These are phyloP conservation scores for Myocastor coypus DNA, from an alignment of 2,113 vertebrate species.

Conservation along the genomic window DNA sequence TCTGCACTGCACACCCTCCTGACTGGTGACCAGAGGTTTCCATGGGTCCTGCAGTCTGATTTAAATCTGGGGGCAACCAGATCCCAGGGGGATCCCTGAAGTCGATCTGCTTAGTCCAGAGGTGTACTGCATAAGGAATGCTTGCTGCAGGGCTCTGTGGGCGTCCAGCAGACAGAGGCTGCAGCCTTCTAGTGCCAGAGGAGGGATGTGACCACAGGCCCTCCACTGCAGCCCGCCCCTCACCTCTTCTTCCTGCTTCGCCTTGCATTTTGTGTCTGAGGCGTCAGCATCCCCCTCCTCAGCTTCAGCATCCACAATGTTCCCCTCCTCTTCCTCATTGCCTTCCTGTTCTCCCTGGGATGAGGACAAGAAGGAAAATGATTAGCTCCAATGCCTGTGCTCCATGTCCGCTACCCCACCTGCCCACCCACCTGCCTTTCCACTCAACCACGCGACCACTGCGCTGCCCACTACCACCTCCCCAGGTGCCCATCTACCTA, in stretches of 20 bases:
- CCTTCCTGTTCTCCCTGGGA: conserved; percentile 79
- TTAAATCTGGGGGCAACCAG: background rate
- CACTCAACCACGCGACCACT: too few relatives aligned
- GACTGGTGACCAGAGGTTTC: background rate
- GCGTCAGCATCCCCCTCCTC: conserved; percentile 97
- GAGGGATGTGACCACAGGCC: background rate
- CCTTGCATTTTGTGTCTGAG: conserved; percentile 90
- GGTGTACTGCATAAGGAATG: background rate
- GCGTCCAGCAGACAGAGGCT: background rate
- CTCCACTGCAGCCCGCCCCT: background rate
- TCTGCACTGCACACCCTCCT: background rate
- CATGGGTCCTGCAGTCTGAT: background rate
- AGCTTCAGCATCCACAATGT: conserved; percentile 91
- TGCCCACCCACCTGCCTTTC: too few relatives aligned
- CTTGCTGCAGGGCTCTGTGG: background rate
- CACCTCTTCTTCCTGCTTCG: conserved; percentile 96
- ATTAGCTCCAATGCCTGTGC: background rate
- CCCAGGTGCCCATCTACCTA: background rate
- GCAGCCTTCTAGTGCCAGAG: rapidly evolving
- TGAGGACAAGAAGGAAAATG: background rate
- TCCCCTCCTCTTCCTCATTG: conserved; percentile 86
- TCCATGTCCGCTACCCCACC: background rate
- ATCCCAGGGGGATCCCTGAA: background rate
- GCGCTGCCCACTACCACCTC: too few relatives aligned
- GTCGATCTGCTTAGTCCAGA: rapidly evolving